phyloP scores from a whole-genome alignment of 1,140 invertebrate species.

The Paraescarpia echinospica region DNA sequence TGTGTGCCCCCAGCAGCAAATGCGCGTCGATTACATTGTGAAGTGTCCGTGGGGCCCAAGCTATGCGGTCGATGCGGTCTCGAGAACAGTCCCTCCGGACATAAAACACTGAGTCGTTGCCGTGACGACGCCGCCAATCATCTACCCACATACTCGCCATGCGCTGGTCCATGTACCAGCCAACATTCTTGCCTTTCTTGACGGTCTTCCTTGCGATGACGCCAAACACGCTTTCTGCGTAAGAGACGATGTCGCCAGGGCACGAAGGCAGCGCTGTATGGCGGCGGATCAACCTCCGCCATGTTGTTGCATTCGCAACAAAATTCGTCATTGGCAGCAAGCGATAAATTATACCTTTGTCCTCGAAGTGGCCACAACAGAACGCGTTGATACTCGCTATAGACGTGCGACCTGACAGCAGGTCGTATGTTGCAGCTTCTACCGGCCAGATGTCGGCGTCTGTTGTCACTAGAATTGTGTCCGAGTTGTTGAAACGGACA shows the following conservation, averaged over 20 bases:
- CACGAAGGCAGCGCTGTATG: not conserved
- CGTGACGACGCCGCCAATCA: slow-evolving; percentile 11
- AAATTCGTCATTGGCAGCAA: slow-evolving; percentile 35
- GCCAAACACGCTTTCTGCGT: slow-evolving; percentile 24
- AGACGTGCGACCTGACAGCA: not conserved
- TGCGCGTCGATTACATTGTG: slow-evolving; percentile 25
- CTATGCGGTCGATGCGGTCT: slow-evolving; percentile 26
- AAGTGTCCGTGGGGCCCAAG: slow-evolving; percentile 19
- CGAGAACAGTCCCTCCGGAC: slow-evolving; percentile 16
- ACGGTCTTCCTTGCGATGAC: slow-evolving; percentile 8
- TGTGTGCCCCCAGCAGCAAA: slow-evolving; percentile 19
- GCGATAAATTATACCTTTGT: slow-evolving; percentile 18
- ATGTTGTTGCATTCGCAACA: slow-evolving; percentile 28
- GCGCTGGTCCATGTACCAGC: slow-evolving; percentile 30
- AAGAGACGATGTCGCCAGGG: slow-evolving; percentile 21
- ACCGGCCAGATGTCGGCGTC: slow-evolving; percentile 32
- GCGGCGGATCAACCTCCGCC: slow-evolving; percentile 20
- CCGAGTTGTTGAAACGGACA: not conserved
- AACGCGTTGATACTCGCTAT: slow-evolving; percentile 27
- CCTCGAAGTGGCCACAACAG: slow-evolving; percentile 31
- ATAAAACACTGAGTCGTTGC: slow-evolving; percentile 7
- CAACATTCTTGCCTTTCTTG: slow-evolving; percentile 26
- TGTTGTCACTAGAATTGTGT: slow-evolving; percentile 19
- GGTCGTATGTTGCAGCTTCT: slow-evolving; percentile 9
- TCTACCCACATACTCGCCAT: slow-evolving; percentile 26